phyloP scores from a whole-genome alignment of 2,888 invertebrate genomes.

The Ametastegia equiseti region DNA sequence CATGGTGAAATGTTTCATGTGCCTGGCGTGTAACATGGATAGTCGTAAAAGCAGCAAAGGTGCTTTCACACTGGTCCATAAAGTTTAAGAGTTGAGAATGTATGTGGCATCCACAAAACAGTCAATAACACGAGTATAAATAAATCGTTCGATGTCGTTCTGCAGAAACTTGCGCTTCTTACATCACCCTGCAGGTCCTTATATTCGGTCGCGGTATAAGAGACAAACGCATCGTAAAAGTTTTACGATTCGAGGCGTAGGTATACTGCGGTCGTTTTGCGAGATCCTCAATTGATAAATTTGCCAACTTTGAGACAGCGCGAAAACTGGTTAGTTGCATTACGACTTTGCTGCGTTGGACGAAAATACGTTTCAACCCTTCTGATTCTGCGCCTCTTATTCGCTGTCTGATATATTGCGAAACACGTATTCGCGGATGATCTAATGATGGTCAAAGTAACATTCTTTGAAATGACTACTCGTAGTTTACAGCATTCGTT shows the following conservation, averaged over 20 bases:
- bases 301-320: not conserved
- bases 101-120: not conserved
- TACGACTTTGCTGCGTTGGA: not conserved
- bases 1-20: not conserved
- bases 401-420: not conserved
- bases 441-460: not conserved
- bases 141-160: not conserved
- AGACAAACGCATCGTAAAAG: conserved; percentile 53
- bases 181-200: not conserved
- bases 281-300: not conserved
- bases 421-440: not conserved
- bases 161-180: conserved; percentile 15
- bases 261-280: not conserved
- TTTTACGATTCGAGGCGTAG: conserved; percentile 51
- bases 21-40: not conserved
- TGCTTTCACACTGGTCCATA: conserved; percentile 22
- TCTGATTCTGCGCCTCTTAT: not conserved
- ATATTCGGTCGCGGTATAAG: conserved; percentile 31
- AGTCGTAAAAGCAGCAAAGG: not conserved
- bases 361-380: not conserved
- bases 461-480: not conserved
- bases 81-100: not conserved
- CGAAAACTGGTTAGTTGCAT: not conserved
- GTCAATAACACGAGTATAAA: not conserved
- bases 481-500: not conserved